phyloP scores from a whole-genome alignment of 2,797 vertebrate genomes.

The Sebastiscus tertius region DNA sequence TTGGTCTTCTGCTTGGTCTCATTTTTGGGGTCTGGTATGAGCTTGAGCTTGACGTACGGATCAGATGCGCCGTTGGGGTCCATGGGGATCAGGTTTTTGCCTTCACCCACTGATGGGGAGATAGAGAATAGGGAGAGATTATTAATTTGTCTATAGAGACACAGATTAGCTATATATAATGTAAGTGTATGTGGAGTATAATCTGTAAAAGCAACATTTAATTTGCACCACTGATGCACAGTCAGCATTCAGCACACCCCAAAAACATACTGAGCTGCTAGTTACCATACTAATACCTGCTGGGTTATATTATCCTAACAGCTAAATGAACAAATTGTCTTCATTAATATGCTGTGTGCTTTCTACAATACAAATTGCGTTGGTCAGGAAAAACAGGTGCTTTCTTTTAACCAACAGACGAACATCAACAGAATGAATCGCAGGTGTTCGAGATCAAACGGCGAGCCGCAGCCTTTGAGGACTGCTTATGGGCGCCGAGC shows the following conservation, averaged over 20 bases:
- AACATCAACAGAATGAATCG: slow-evolving; percentile 25
- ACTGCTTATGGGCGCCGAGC: slow-evolving; percentile 6
- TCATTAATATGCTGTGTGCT: neutral
- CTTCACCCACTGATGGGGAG: slow-evolving; percentile 88
- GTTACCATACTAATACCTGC: neutral
- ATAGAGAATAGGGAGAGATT: slow-evolving; percentile 24
- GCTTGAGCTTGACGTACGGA: slow-evolving; percentile 98
- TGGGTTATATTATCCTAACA: neutral
- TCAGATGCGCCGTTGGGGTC: slow-evolving; percentile 98
- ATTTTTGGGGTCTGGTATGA: slow-evolving; percentile 96
- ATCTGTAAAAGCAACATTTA: neutral
- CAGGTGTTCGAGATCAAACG: slow-evolving; percentile 36
- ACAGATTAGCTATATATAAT: neutral
- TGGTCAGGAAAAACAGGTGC: neutral
- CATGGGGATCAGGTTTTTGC: slow-evolving; percentile 97
- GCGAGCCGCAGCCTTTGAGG: neutral
- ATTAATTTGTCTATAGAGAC: neutral
- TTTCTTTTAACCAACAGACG: slow-evolving; percentile 22
- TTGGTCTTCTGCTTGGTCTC: slow-evolving; percentile 99
- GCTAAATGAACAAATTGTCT: neutral
- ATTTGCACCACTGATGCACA: neutral
- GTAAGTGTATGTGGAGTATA: too few relatives aligned
- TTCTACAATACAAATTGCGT: neutral
- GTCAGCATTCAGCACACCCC: neutral
- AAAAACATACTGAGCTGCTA: neutral